Conservation (phyloP, 2,888 invertebrate genomes). For the Kuschelorhynchus macadamiae region DNA sequence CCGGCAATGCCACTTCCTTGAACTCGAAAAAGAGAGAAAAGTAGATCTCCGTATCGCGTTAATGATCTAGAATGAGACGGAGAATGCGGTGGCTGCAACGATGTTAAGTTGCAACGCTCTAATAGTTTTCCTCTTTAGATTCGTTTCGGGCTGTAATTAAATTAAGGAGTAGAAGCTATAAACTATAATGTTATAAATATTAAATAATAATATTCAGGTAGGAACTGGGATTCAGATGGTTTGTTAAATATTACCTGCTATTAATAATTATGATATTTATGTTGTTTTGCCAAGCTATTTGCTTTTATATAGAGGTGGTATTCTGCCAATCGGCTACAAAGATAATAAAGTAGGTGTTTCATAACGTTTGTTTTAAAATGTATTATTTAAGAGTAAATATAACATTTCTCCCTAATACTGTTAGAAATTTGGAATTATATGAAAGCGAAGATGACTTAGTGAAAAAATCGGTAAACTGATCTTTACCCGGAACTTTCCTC, state of each 20-base stretch:
- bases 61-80: conserved; percentile 37
- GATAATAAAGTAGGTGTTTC: no score
- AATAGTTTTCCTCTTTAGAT: conserved; percentile 37
- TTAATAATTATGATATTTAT: conserved; percentile 34
- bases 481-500: no score
- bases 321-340: no score
- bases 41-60: conserved; percentile 24
- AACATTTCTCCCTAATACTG: no score
- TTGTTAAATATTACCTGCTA: conserved; percentile 21
- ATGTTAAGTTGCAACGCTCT: conserved; percentile 44
- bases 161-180: conserved; percentile 30
- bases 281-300: conserved; percentile 24
- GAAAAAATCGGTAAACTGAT: no score
- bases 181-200: conserved; percentile 24
- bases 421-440: no score
- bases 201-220: conserved; percentile 35
- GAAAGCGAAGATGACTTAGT: no score
- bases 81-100: conserved; percentile 31
- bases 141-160: conserved; percentile 44
- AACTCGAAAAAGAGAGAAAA: conserved; percentile 58
- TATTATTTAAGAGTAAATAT: no score
- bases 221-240: conserved; percentile 29
- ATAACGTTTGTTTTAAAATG: no score
- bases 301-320: conserved; percentile 7
- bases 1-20: conserved; percentile 64